Percentiles rank a stretch among this genome's conserved stretches.
Evolutionary conservation across 2,113 vertebrate species (phyloP).

Genomic region (Macrotis lagotis): DNA sequence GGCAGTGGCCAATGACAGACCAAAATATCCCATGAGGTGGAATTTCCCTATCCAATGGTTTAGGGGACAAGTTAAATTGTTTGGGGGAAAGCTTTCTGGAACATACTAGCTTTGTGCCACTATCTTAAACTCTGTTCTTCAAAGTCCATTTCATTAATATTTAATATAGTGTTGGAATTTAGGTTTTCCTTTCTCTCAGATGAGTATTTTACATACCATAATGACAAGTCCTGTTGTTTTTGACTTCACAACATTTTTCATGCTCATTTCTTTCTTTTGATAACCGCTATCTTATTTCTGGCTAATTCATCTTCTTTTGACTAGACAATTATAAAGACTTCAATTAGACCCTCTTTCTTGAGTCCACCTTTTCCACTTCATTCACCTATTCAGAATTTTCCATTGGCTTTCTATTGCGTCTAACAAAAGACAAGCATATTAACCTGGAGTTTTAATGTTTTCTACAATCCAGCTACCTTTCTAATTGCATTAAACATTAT

Average conservation of each 20-base stretch:
- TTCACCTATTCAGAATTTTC: neutral
- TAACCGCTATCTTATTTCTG: neutral
- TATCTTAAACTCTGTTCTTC: no score
- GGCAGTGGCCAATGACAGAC: no score
- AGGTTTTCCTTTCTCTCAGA: neutral
- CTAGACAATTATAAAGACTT: no score
- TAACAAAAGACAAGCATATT: neutral
- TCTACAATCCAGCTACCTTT: neutral
- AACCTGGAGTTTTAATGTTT: neutral
- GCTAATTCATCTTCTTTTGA: neutral
- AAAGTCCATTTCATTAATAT: neutral
- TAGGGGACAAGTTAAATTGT: no score
- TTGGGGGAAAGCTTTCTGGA: no score
- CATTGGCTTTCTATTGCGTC: neutral
- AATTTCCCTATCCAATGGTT: no score
- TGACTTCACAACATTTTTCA: neutral
- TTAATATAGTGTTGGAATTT: neutral
- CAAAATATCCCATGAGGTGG: no score
- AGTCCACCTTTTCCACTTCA: no score
- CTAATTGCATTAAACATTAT: neutral
- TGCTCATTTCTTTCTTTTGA: no score
- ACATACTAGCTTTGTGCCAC: no score
- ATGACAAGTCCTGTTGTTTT: neutral
- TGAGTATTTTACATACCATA: neutral
- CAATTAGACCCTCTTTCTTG: no score